Conservation (phyloP, 2,888 invertebrate species). For the Eledone cirrhosa region DNA sequence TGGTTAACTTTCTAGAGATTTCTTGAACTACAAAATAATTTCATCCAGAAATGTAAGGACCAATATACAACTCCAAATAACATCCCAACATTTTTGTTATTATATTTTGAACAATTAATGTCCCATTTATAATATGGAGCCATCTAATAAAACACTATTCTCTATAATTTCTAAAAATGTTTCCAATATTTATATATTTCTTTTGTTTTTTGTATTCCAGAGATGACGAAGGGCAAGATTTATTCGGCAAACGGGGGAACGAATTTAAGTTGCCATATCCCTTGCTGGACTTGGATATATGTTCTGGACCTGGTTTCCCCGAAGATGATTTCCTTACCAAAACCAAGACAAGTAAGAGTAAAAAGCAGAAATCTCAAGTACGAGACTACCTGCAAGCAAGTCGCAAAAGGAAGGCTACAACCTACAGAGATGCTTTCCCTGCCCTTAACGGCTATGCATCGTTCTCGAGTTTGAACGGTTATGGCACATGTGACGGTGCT, state of each 20-base stretch:
- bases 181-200: background rate
- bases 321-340: slow-evolving; percentile 59
- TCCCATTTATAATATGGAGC: no score
- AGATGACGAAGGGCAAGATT: slow-evolving; percentile 97
- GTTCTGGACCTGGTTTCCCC: slow-evolving; percentile 59
- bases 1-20: no score
- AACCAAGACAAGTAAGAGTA: slow-evolving; percentile 75
- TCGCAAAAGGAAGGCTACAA: slow-evolving; percentile 40
- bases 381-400: slow-evolving; percentile 76
- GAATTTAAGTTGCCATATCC: slow-evolving; percentile 98
- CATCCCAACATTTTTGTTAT: no score
- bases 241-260: slow-evolving; percentile 97
- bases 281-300: slow-evolving; percentile 71
- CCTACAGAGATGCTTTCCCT: slow-evolving; percentile 50
- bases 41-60: no score
- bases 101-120: no score
- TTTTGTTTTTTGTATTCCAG: slow-evolving; percentile 68
- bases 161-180: background rate
- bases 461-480: slow-evolving; percentile 53
- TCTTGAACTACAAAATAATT: no score
- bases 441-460: slow-evolving; percentile 57
- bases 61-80: no score
- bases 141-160: no score
- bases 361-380: slow-evolving; percentile 92
- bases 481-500: slow-evolving; percentile 41